Conservation (phyloP, 2,113 vertebrate species). For the Cisticola juncidis region DNA sequence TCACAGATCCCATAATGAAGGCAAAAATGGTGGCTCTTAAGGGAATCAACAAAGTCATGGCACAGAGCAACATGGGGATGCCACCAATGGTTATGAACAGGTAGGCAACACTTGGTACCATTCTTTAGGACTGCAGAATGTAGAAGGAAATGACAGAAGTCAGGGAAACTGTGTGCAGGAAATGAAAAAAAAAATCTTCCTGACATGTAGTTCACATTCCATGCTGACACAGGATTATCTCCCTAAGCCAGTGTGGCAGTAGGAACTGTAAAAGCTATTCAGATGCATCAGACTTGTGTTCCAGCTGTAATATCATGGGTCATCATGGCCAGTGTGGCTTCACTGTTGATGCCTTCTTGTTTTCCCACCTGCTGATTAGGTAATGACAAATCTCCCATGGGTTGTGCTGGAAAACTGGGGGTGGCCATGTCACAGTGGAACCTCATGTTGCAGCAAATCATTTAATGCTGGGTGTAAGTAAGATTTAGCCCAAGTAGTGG, state of each 20-base stretch:
- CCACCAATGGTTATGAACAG: conserved; percentile 90
- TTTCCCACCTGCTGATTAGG: not conserved
- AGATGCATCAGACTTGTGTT: not conserved
- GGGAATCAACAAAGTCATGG: conserved; percentile 98
- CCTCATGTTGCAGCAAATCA: not conserved
- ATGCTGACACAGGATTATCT: not conserved
- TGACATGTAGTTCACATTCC: not conserved
- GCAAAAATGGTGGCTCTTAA: conserved; percentile 98
- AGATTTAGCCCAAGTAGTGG: not conserved
- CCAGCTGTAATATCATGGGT: not conserved
- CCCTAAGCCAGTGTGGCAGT: not conserved
- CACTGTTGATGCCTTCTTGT: not conserved
- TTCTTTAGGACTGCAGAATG: not conserved
- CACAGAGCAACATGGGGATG: conserved; percentile 88
- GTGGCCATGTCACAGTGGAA: accelerated
- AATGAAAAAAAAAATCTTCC: not conserved
- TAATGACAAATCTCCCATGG: not conserved
- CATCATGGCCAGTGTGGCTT: not conserved
- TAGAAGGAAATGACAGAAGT: not conserved
- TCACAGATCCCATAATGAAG: conserved; percentile 98
- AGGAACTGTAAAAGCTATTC: not conserved
- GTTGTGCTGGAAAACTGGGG: not conserved
- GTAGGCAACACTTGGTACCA: conserved; percentile 61
- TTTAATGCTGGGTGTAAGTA: not conserved
- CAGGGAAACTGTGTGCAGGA: not conserved